Evolutionary conservation across 1,140 invertebrate species (phyloP), one percentile per base, ranked within the genome.

Genomic region (Antheraea mylitta): DNA sequence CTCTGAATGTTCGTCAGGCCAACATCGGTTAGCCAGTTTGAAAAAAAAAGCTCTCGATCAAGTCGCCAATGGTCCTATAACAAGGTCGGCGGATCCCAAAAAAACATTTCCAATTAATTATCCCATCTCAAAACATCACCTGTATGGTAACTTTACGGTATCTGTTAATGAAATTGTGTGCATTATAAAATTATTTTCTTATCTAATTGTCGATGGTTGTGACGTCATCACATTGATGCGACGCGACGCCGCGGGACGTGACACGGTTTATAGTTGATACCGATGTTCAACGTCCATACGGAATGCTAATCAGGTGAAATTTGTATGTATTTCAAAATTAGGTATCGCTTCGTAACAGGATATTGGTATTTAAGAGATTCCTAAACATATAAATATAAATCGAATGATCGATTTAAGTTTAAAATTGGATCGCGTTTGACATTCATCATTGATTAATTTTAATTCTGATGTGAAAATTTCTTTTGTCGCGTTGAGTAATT

Each of bases 251-350:
- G 59, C 64, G 73, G 80, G 70, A 79, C 77, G 83, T 78, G 81
- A 71, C 80, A 72, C 70, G 78, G 80, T 82, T 84, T 70, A 77
- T 53, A 53, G 16, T 16, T 53, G 45, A 53, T 75, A 62, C 66
- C 70, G 62, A 77, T n/a, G n/a, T n/a, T n/a, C n/a, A n/a, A n/a
- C 68, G 69, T 71, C 68, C 58, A 59, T 18, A 76, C 72, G 72
- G 86, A 72, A 88, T 88, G 71, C 73, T 76, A 84, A 88, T 81
- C 63, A 75, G 74, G 84, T 74, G 86, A 88, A 88, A 88, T 85
- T 88, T 74, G 78, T 76, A 69, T 81, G 68, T 76, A 76, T 77
- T 74, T 77, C 78, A 78, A 80, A 77, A 79, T 75, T 73, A 72
- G 76, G 64, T 65, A 36, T 67, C 10, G 45, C 74, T 53, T 53